These are phyloP conservation scores for Limnephilus marmoratus DNA, from an alignment of 2,888 invertebrate genomes.

Conservation along the genomic window DNA sequence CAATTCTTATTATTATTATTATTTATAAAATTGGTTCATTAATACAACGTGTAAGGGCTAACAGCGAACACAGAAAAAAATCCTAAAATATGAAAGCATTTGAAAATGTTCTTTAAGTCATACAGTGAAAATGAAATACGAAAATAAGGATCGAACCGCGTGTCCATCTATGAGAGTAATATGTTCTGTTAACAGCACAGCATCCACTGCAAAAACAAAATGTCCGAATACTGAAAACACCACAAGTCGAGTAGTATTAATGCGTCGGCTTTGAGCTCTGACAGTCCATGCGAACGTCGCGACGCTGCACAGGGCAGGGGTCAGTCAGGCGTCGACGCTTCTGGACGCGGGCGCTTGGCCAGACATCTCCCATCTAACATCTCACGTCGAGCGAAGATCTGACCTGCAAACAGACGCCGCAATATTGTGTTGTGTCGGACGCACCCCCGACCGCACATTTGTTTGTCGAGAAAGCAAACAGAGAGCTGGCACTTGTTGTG, in stretches of 20 bases:
- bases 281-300: background rate
- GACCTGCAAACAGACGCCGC: slow-evolving; percentile 55
- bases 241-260: background rate
- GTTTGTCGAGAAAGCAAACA: slow-evolving; percentile 41
- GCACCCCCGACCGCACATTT: slow-evolving; percentile 50
- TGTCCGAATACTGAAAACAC: background rate
- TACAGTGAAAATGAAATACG: background rate
- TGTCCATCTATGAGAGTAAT: background rate
- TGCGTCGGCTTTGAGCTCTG: background rate
- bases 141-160: background rate
- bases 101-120: background rate
- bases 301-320: background rate
- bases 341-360: slow-evolving; percentile 5
- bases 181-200: background rate
- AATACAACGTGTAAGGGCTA: background rate
- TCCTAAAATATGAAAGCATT: background rate
- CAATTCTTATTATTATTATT: too few relatives aligned
- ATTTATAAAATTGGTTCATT: background rate
- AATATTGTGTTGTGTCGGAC: slow-evolving; percentile 55
- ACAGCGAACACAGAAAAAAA: background rate
- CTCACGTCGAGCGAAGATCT: slow-evolving; percentile 47
- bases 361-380: slow-evolving; percentile 17
- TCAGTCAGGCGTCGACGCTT: slow-evolving; percentile 23
- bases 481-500: background rate
- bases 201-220: background rate